These are phyloP conservation scores for Ictalurus furcatus DNA, from an alignment of 2,113 vertebrate genomes.

Conservation along the genomic window DNA sequence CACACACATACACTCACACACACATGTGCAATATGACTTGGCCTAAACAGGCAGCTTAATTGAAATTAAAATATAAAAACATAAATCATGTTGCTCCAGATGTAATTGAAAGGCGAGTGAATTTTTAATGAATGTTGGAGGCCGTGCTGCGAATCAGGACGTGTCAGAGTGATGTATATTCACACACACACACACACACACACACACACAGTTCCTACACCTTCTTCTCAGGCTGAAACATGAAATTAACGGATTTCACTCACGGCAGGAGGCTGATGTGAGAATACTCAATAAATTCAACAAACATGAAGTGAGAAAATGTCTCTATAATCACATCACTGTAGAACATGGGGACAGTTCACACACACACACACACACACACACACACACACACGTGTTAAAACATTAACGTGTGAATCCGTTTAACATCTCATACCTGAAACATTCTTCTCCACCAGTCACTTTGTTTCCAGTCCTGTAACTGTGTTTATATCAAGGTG, in stretches of 20 bases:
- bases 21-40: background rate
- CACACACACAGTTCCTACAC: constrained; percentile 1
- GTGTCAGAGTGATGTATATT: constrained; percentile 46
- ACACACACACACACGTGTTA: too few species aligned
- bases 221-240: background rate
- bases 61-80: constrained; percentile 22
- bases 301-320: constrained; percentile 3
- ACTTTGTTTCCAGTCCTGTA: too few species aligned
- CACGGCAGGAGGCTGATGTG: background rate
- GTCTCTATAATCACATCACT: constrained; percentile 37
- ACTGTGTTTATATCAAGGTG: too few species aligned
- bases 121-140: constrained; percentile 22
- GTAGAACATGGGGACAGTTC: constrained; percentile 9
- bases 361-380: too few species aligned
- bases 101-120: constrained; percentile 23
- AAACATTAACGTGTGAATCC: too few species aligned
- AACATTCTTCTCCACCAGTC: too few species aligned
- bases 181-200: constrained; percentile 45
- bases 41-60: constrained; percentile 15
- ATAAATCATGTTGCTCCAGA: constrained; percentile 7
- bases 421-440: too few species aligned
- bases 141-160: constrained; percentile 12
- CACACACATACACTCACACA: constrained; percentile 12
- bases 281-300: constrained; percentile 9
- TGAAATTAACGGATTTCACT: constrained; percentile 18